Percentiles rank a stretch among this genome's conserved stretches.
phyloP scores from a whole-genome alignment of 2,888 invertebrate species.

The Nomada goodeniana region DNA sequence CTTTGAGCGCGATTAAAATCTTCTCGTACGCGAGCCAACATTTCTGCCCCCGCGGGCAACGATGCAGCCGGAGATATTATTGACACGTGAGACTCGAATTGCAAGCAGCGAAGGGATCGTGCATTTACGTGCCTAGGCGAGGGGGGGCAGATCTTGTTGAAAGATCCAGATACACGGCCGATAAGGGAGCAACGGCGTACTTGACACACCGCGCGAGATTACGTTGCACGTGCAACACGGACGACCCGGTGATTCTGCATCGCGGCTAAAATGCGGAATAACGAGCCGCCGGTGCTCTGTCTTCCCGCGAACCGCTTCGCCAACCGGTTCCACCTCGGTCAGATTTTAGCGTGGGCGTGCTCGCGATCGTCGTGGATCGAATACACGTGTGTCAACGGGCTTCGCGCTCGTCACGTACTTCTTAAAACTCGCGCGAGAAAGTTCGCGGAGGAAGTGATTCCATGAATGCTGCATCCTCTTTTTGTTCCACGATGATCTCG shows the following conservation, averaged over 20 bases:
- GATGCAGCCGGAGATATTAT: conserved; percentile 61
- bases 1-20: conserved; percentile 40
- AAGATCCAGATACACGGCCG: conserved; percentile 67
- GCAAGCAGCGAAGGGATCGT: conserved; percentile 35
- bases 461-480: too few species aligned
- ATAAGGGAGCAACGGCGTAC: conserved; percentile 64
- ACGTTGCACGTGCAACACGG: conserved; percentile 68
- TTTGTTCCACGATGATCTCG: too few species aligned
- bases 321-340: conserved; percentile 63
- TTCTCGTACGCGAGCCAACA: conserved; percentile 23
- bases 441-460: too few species aligned
- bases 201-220: conserved; percentile 69
- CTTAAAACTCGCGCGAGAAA: too few species aligned
- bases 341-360: conserved; percentile 58
- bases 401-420: conserved; percentile 5
- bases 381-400: conserved; percentile 56
- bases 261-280: conserved; percentile 61
- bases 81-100: conserved; percentile 54
- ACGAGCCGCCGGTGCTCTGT: conserved; percentile 53
- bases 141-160: conserved; percentile 50
- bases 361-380: conserved; percentile 42
- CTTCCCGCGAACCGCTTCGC: conserved; percentile 13
- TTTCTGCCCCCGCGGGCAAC: conserved; percentile 19
- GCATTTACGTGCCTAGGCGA: conserved; percentile 40
- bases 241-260: conserved; percentile 54